Conservation (phyloP, 1,140 invertebrate genomes). For the Acyrthosiphon pisum region DNA sequence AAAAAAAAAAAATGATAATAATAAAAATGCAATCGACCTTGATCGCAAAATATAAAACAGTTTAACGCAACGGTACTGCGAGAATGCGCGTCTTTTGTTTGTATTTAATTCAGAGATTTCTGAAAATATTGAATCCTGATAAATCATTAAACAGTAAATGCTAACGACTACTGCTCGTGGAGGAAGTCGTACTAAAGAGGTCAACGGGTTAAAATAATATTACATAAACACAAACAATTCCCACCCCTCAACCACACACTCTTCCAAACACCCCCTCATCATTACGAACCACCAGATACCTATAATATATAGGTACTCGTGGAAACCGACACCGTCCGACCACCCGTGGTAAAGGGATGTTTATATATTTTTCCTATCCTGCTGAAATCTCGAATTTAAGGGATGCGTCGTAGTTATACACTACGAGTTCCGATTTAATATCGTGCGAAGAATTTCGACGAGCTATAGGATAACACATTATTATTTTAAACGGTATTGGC, state of each 20-base stretch:
- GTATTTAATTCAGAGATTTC: not conserved
- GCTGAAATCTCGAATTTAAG: not conserved
- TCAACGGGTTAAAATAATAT: conserved; percentile 5
- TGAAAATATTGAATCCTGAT: not conserved
- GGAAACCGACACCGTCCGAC: not conserved
- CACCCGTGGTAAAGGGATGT: not conserved
- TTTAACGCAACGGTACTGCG: not conserved
- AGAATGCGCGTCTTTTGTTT: not conserved
- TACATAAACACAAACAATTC: not conserved
- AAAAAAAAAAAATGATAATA: conserved; percentile 61
- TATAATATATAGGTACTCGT: not conserved
- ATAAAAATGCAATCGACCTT: conserved; percentile 41
- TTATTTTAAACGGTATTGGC: not conserved
- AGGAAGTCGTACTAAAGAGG: conserved; percentile 12
- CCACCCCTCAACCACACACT: not conserved
- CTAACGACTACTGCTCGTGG: not conserved
- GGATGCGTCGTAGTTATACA: not conserved
- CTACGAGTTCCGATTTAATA: not conserved
- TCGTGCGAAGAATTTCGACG: not conserved
- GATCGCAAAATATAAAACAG: conserved; percentile 9
- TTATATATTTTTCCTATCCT: not conserved
- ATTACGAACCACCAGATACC: not conserved
- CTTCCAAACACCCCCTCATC: not conserved
- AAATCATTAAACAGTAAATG: not conserved
- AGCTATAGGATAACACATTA: not conserved